Base-by-base conservation (phyloP, 2,888 invertebrate species). In the Hylaea fasciaria region DNA sequence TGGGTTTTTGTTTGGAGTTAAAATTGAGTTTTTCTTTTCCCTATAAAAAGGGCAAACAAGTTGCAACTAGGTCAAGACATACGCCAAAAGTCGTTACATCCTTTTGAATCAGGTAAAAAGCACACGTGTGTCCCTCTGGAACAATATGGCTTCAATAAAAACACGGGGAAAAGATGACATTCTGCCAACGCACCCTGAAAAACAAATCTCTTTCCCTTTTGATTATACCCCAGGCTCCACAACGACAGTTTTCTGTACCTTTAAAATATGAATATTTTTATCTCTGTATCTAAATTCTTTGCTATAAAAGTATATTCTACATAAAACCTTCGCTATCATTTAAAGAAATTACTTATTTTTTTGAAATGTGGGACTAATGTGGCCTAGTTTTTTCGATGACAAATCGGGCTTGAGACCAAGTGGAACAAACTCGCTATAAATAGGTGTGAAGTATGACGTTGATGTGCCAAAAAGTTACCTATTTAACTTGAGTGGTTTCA, bases 131-230 rank as follows among this genome's bases (percentile, higher is more conserved):
- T 54, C 59, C 59, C 50, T 45, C 49, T 40, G 39, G 54, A 54
- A 50, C 54, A 49, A 60, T 50, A 60, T 22, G 45, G 32, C 45
- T 17, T 54, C 59, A 50, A 60, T 60, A 60, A 60, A 60, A 54
- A 60, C 40, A 60, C 40, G 54, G 45, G 49, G 16, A 59, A 52
- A 54, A 60, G 54, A 60, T 50, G 59, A 45, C 54, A 50, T 45
- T 48, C 53, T 54, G 54, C 54, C 54, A 50, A 50, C 59, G 32
- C 40, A 54, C 45, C 54, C 46, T 60, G 54, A 41, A 53, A 59
- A 60, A 60, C 50, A 41, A 50, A 46, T 50, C 49, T 47, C 41
- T 45, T 60, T 50, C 41, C 35, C 45, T 58, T 57, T 54, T 60
- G 59, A 54, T 54, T 35, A 41, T 50, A 60, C 54, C 40, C 49